phyloP scores from a whole-genome alignment of 2,888 invertebrate genomes.

The Operophtera brumata region DNA sequence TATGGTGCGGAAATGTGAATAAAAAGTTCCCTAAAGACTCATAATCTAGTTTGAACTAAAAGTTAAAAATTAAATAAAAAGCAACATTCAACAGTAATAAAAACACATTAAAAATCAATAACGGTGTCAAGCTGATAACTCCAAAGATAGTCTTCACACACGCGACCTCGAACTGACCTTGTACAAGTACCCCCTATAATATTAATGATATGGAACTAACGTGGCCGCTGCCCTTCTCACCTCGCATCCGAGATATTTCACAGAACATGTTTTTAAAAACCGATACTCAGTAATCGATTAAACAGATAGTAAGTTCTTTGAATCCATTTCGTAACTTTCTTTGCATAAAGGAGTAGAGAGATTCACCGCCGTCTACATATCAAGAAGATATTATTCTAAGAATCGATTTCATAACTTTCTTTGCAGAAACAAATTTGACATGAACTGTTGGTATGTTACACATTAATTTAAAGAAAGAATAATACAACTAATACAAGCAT shows the following conservation, averaged over 20 bases:
- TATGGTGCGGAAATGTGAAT: too few species aligned
- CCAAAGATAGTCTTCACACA: slow-evolving; percentile 1
- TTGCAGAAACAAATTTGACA: neutral
- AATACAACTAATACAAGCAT: too few species aligned
- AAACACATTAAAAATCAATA: slow-evolving; percentile 20
- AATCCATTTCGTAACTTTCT: slow-evolving; percentile 18
- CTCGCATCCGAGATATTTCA: slow-evolving; percentile 51
- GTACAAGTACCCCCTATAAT: neutral
- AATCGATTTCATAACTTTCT: too few species aligned
- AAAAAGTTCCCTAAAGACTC: too few species aligned
- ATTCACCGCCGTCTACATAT: neutral
- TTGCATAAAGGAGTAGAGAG: slow-evolving; percentile 10
- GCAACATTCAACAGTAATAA: slow-evolving; percentile 1
- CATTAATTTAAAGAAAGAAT: too few species aligned
- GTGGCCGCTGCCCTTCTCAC: slow-evolving; percentile 38
- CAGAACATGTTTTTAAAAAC: slow-evolving; percentile 36
- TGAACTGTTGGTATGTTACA: too few species aligned
- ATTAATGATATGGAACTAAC: slow-evolving; percentile 47
- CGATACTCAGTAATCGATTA: slow-evolving; percentile 5
- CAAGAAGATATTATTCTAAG: neutral
- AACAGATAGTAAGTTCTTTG: slow-evolving; percentile 19
- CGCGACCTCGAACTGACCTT: slow-evolving; percentile 42
- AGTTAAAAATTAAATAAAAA: neutral
- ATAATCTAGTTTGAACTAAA: too few species aligned
- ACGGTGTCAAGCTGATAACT: slow-evolving; percentile 15